Evolutionary conservation across 2,888 invertebrate species (phyloP), one percentile per base, ranked within the genome.

Genomic region (Chelonus formosanus): DNA sequence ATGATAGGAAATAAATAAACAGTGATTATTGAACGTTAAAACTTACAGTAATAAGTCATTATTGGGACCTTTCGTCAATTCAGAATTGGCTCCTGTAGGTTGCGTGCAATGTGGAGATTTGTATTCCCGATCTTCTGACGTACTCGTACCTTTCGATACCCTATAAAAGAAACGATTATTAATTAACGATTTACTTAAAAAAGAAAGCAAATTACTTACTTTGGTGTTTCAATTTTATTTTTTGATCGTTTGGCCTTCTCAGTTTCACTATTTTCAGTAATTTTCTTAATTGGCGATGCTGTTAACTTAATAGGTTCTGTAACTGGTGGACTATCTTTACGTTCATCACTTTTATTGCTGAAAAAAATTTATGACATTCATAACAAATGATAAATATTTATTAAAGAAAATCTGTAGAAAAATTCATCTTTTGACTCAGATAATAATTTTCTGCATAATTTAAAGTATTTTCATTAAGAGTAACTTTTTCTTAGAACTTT

Each of bases 31-130:
- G 45, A 34, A 43, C 20, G 43, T 59, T 45, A 57, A 6, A 34
- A 89, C 91, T 88, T 87, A 95, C 95, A 95, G 82, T 40, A 95
- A 85, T 35, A 94, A 84, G 74, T 89, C 89, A 76, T 93, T 92
- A 79, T 93, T 90, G 0, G 95, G 90, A 61, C 96, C 96, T 78
- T 90, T 91, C n/a, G 88, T 86, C n/a, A 92, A 85, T 52, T 87
- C 84, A 2, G 89, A 82, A 85, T 95, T 91, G 35, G 93, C 90
- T 32, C 96, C 96, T 60, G 84, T 81, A 4, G 90, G 87, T 69
- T 86, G 85, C 20, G 85, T 82, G 65, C 88, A 77, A 78, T 88
- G 89, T 54, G 86, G 84, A 0, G 91, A 91, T 78, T 88, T 89
- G 78, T 89, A 89, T 76, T 87, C 87, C 56, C 83, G 78, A 60